These are phyloP conservation scores for Staurois parvus DNA, from an alignment of 2,797 vertebrate genomes.

Conservation along the genomic window DNA sequence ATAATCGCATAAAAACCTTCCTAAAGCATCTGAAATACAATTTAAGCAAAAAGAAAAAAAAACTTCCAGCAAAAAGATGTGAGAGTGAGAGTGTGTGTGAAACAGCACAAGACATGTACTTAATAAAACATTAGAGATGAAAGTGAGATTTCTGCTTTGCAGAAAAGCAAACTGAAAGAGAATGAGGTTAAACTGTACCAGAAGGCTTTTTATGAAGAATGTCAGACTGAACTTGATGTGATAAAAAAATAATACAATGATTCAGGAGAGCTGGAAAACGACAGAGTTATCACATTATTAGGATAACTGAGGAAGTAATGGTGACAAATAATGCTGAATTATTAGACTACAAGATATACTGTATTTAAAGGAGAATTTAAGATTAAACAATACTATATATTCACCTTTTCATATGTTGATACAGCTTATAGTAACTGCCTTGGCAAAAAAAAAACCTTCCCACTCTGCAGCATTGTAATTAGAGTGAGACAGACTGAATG, in stretches of 20 bases:
- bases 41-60: slow-evolving; percentile 2
- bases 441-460: too few species aligned
- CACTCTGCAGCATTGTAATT: too few species aligned
- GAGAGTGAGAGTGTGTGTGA: background rate
- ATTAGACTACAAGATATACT: background rate
- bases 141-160: slow-evolving; percentile 27
- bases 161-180: slow-evolving; percentile 44
- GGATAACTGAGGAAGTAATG: background rate
- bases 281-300: slow-evolving; percentile 7
- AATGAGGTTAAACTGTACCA: slow-evolving; percentile 54
- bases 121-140: slow-evolving; percentile 54
- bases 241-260: slow-evolving; percentile 28
- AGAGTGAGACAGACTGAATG: too few species aligned
- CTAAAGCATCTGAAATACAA: slow-evolving; percentile 18
- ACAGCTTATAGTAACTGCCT: too few species aligned
- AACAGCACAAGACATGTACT: slow-evolving; percentile 38
- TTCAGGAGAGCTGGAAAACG: background rate
- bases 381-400: too few species aligned
- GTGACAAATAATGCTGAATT: background rate
- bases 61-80: slow-evolving; percentile 10
- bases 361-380: background rate
- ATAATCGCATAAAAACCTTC: slow-evolving; percentile 23
- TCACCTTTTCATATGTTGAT: too few species aligned
- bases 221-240: slow-evolving; percentile 20
- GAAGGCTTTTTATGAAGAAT: slow-evolving; percentile 37